Evolutionary conservation across 2,113 vertebrate species (phyloP), one percentile per base, ranked within the genome.

Genomic region (Benitochromis conjunctus): DNA sequence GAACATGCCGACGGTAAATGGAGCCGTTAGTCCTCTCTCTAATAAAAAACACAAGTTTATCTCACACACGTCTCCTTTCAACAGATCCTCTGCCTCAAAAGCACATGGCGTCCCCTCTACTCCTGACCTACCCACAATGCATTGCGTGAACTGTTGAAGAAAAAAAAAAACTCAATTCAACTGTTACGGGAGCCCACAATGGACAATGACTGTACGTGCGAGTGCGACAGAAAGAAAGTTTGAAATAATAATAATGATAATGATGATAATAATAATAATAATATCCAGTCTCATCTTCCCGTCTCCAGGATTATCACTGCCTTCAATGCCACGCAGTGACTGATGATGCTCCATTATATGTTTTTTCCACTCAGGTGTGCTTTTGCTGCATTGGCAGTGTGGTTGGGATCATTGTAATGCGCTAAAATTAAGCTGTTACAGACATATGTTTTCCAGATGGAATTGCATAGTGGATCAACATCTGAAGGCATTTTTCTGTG

Each of bases 91-190:
- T 69, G 60, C 21, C 29, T 94, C 94, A 95, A 86, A 92, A 95
- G 95, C 96, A 97, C 96, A 96, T 96, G 96, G 96, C 96, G 96
- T 94, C 95, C 94, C 55, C 84, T 71, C 71, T 24, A 53, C 86
- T 69, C 53, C 94, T 96, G 96, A 96, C 96, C 95, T 96, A 96
- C 96, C 96, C 96, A 94, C 85, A 95, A 95, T 95, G 90, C 96
- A 93, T 1, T 24, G 66, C 92, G 58, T 26, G 55, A 83, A 86
- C 82, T 82, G 74, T 60, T 51, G 24, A 69, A 64, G 38, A 64
- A n/a, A n/a, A 64, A 64, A n/a, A n/a, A 24, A 53, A 19, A 5
- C 9, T 51, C 9, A 19, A 31, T 19, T 51, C 9, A 51, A 76
- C 43, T 26, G 0, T 51, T 87, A 94, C 79, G 88, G 94, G 2